Base-by-base conservation (phyloP, 2,113 vertebrate species). In the Oophaga pumilio region DNA sequence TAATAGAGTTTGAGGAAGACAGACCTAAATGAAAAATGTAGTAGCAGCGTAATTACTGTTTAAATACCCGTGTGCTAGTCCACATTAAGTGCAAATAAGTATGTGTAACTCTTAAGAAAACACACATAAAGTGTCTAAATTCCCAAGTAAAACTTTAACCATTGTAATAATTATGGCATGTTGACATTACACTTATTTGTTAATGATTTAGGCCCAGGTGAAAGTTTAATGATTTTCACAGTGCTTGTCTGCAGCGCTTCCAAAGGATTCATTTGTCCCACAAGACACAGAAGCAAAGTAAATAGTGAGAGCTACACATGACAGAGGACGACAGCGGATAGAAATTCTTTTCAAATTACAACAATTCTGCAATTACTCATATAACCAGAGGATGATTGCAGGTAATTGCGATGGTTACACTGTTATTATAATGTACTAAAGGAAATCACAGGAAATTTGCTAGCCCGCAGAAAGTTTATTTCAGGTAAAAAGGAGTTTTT, bases 371-470 rank as follows among this genome's bases (percentile, higher is more conserved):
- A 86, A 86, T 86, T 86, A 86, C 76, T 86, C 43, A 17, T 86
- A 86, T 79, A 86, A 79, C 85, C 76, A 80, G 85, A 57, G 76
- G 85, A 86, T 86, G 85, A 86, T 86, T 86, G 76, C 76, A 86
- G 85, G 85, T 86, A 86, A 86, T 86, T 86, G 85, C 76, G 62
- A 86, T 79, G 85, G 85, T 86, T 86, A 78, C 85, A 86, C 76
- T 86, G 85, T 86, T 86, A 79, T 86, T 86, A 86, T 69, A 86
- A 86, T 86, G 59, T 57, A 86, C 76, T 69, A 69, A 76, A 86
- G 85, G 76, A 86, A 86, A 86, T 86, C 85, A 77, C 49, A 86
- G 85, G 76, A 86, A 86, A 86, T 86, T 86, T 79, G 62, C 62
- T 66, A 86, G 50, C 60, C 76, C 85, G 57, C 76, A 86, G 76